Conservation (phyloP, 2,888 invertebrate genomes). For the Ectobius pallidus region DNA sequence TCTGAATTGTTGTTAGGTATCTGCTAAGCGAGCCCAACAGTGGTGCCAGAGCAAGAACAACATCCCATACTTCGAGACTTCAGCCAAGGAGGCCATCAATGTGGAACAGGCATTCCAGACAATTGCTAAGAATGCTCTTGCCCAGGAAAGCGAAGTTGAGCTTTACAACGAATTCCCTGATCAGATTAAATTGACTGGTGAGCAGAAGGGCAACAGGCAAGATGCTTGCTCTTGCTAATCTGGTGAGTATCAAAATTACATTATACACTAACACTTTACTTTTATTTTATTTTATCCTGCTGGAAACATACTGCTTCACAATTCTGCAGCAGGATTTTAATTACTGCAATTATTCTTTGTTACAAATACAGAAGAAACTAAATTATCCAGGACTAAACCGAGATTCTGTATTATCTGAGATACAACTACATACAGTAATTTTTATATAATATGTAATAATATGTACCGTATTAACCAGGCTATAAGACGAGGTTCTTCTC, state of each 20-base stretch:
- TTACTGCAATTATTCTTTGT: neutral
- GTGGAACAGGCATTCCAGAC: constrained; percentile 99
- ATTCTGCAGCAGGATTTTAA: neutral
- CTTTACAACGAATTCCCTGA: constrained; percentile 97
- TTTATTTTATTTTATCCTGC: too few species aligned
- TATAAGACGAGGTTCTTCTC: too few species aligned
- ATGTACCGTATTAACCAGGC: too few species aligned
- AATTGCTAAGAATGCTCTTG: constrained; percentile 96
- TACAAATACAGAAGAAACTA: neutral
- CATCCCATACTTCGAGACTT: constrained; percentile 99
- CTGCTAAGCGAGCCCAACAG: constrained; percentile 91
- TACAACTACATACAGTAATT: neutral
- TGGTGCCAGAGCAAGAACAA: constrained; percentile 99
- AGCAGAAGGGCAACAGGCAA: constrained; percentile 38
- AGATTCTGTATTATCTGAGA: neutral
- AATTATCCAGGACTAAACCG: neutral
- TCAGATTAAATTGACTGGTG: constrained; percentile 77
- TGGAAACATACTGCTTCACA: neutral
- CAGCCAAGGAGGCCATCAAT: constrained; percentile 98
- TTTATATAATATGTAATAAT: too few species aligned
- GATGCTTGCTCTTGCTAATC: constrained; percentile 41
- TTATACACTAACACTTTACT: too few species aligned
- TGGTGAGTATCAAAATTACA: constrained; percentile 4
- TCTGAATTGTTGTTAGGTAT: constrained; percentile 60
- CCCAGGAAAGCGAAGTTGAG: constrained; percentile 90